Evolutionary conservation across 2,888 invertebrate genomes (phyloP), one percentile per base, ranked within the genome.

Genomic region (Orthosia gracilis): DNA sequence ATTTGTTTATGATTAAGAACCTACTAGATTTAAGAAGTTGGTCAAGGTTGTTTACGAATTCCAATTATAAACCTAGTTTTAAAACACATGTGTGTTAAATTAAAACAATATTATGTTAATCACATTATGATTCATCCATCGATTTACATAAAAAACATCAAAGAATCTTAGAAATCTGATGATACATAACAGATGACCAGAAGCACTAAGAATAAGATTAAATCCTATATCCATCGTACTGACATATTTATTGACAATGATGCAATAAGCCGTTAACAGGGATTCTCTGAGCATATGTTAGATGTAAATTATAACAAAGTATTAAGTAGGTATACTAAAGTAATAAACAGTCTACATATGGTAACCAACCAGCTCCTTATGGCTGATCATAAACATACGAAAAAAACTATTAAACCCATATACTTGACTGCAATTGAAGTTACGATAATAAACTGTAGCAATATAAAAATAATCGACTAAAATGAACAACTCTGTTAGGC

Each of bases 211-310:
- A 57, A 57, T 21, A 45, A 9, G 45, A 61, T 62, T 65, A 61
- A 73, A 69, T 77, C 55, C 57, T 45, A 65, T n/a, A 61, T 67
- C 59, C 13, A 74, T 52, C 12, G 15, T 47, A 54, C 64, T 63
- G 68, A 67, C 50, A 69, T 67, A 69, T 78, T 67, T 75, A 73
- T 84, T 73, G 71, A 62, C 31, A 78, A 62, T 76, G 68, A 70
- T 50, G 73, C 50, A 86, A 73, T 69, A 73, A 83, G 61, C 72
- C 64, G 57, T 86, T 84, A 87, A 85, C 87, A 85, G 73, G 79
- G 89, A 90, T 90, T 90, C 74, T 76, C 61, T n/a, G 12, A 52
- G 55, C 86, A 86, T 77, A 61, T 87, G 88, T 69, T 83, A 47
- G 23, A 72, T 68, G 73, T 86, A 83, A 86, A 88, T 85, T 85